Conservation (phyloP, 2,797 vertebrate species). For the Picus viridis region DNA sequence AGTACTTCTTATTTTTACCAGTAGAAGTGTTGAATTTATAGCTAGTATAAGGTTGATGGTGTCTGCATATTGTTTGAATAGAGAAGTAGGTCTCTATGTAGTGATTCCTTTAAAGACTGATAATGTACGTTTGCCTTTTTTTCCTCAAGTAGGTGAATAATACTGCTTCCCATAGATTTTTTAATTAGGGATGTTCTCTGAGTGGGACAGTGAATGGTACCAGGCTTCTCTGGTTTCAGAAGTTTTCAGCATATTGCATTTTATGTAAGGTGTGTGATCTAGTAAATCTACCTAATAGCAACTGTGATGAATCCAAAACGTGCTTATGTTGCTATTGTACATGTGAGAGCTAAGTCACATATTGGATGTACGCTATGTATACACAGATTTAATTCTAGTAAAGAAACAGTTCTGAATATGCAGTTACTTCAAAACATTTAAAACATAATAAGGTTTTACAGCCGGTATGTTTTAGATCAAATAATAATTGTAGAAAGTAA, state of each 20-base stretch:
- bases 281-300: neutral
- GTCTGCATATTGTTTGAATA: neutral
- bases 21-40: neutral
- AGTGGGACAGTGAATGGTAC: neutral
- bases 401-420: neutral
- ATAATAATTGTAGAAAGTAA: neutral
- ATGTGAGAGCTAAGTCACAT: neutral
- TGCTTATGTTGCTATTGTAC: neutral
- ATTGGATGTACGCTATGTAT: neutral
- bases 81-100: neutral
- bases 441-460: slow-evolving; percentile 1
- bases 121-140: neutral
- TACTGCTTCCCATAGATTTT: neutral
- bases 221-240: neutral
- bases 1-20: neutral
- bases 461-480: neutral
- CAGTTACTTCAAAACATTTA: neutral
- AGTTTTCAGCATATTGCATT: neutral
- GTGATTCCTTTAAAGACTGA: neutral
- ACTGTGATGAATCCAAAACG: neutral
- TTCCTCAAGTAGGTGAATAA: neutral
- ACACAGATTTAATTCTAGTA: neutral
- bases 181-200: neutral
- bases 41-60: neutral
- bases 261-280: neutral